A percentile compares a stretch with the other conserved stretches of the same genome.
phyloP scores from a whole-genome alignment of 2,113 vertebrate genomes.

The Mesoclemmys tuberculata region DNA sequence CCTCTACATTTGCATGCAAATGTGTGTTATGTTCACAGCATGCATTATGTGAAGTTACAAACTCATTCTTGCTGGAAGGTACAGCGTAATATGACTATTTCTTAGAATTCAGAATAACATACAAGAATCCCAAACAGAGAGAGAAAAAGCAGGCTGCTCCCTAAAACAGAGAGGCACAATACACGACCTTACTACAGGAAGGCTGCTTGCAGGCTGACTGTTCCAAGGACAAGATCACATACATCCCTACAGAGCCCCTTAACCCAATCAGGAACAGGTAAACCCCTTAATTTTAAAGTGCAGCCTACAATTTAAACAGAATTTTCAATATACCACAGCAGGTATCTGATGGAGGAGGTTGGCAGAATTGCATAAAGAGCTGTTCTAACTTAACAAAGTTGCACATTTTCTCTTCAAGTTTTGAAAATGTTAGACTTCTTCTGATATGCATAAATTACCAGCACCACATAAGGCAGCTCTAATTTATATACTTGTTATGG shows the following conservation, averaged over 20 bases:
- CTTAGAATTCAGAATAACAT: background rate
- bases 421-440: background rate
- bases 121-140: background rate
- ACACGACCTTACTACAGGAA: background rate
- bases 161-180: background rate
- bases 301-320: background rate
- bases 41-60: background rate
- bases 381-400: background rate
- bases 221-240: background rate
- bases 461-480: slow-evolving; percentile 29
- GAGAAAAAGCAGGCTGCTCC: background rate
- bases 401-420: background rate
- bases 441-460: slow-evolving; percentile 13
- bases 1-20: accelerated
- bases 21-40: background rate
- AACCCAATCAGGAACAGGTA: background rate
- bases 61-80: background rate
- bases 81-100: background rate
- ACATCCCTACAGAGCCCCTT: background rate
- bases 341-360: background rate
- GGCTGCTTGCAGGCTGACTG: background rate
- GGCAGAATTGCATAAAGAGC: background rate
- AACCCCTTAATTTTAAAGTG: background rate
- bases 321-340: background rate
- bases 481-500: slow-evolving; percentile 27